phyloP scores from a whole-genome alignment of 1,140 invertebrate genomes.

The Gryllus bimaculatus region DNA sequence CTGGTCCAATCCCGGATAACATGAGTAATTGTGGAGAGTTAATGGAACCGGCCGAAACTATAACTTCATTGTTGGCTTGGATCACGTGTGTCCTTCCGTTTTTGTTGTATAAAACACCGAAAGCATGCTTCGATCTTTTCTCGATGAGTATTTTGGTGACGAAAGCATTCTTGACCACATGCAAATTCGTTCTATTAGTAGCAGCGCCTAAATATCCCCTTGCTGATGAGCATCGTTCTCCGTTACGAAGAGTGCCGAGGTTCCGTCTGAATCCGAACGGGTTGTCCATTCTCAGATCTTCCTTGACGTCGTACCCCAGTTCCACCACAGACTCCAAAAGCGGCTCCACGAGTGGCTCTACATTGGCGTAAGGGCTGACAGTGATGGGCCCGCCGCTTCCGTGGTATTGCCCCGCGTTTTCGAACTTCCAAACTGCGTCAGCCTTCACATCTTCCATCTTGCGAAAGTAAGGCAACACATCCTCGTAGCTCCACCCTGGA shows the following conservation, averaged over 20 bases:
- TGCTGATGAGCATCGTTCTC: conserved; percentile 49
- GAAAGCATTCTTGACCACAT: conserved; percentile 36
- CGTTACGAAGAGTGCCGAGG: conserved; percentile 49
- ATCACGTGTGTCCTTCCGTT: conserved; percentile 11
- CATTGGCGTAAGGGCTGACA: not conserved
- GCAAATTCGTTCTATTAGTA: conserved; percentile 44
- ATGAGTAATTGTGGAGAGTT: conserved; percentile 31
- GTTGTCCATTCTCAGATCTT: conserved; percentile 33
- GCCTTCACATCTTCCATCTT: not conserved
- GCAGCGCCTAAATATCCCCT: conserved; percentile 47
- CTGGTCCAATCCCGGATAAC: conserved; percentile 37
- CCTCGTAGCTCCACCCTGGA: not conserved
- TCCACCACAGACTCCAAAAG: conserved; percentile 38
- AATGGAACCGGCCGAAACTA: conserved; percentile 33
- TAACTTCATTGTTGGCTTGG: conserved; percentile 39
- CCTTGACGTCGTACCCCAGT: conserved; percentile 36
- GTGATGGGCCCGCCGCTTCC: not conserved
- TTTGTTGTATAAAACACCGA: conserved; percentile 36
- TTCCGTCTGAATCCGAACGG: conserved; percentile 30
- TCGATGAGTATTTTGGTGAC: conserved; percentile 38
- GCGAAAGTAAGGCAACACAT: not conserved
- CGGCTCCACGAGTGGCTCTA: conserved; percentile 23
- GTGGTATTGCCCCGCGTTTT: not conserved
- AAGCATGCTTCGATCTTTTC: conserved; percentile 37
- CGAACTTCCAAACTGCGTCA: not conserved